Percentiles rank a stretch among this genome's conserved stretches.
Conservation (phyloP, 1,140 invertebrate species). For the Eriocheir sinensis region DNA sequence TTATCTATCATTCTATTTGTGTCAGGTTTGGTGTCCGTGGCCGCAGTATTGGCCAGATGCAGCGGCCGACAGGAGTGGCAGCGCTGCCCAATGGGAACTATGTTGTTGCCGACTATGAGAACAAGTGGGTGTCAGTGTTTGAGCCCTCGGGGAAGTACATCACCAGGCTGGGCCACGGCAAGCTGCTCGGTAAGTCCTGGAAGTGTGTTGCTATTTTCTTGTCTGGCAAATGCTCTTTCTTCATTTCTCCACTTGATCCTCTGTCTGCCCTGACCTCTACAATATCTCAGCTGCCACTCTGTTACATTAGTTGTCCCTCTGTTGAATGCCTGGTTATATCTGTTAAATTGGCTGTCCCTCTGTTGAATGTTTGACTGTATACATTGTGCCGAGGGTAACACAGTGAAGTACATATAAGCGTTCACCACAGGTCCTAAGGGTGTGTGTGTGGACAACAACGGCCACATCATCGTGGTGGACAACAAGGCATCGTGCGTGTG, state of each 20-base stretch:
- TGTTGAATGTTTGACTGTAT: neutral
- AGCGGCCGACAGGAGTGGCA: slow-evolving; percentile 84
- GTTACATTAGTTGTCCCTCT: no score
- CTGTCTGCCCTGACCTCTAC: no score
- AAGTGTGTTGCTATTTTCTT: no score
- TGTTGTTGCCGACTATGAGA: slow-evolving; percentile 85
- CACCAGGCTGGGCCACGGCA: slow-evolving; percentile 84
- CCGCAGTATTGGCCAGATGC: slow-evolving; percentile 83
- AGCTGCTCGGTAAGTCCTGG: slow-evolving; percentile 82
- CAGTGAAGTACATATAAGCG: neutral
- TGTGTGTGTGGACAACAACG: slow-evolving; percentile 83
- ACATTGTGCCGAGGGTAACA: neutral
- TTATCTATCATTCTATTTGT: neutral
- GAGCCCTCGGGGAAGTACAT: slow-evolving; percentile 84
- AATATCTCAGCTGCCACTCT: no score
- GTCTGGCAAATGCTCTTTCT: no score
- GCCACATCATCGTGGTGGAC: slow-evolving; percentile 85
- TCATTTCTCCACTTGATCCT: no score
- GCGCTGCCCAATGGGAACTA: slow-evolving; percentile 84
- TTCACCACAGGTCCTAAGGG: slow-evolving; percentile 83
- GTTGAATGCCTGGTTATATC: no score
- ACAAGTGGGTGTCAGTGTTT: slow-evolving; percentile 85
- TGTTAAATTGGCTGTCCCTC: no score
- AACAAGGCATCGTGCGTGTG: slow-evolving; percentile 85
- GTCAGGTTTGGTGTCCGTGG: slow-evolving; percentile 83